phyloP scores from a whole-genome alignment of 2,888 invertebrate species.

The Horisme vitalbata region DNA sequence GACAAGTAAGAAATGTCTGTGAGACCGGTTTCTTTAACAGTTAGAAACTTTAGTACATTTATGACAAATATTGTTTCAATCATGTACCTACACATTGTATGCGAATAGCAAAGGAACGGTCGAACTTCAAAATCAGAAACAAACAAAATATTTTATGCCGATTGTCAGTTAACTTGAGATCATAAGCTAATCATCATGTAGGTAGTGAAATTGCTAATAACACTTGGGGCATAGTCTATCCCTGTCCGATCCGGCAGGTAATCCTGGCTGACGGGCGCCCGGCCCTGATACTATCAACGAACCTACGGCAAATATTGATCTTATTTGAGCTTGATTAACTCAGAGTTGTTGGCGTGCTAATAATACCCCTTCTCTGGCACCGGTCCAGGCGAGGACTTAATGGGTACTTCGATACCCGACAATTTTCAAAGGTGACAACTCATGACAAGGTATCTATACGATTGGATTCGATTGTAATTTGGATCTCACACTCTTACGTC shows the following conservation, averaged over 20 bases:
- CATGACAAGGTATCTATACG: slow-evolving; percentile 33
- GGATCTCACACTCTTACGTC: slow-evolving; percentile 2
- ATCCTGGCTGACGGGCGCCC: slow-evolving; percentile 55
- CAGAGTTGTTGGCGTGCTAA: slow-evolving; percentile 77
- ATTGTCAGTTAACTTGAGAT: not conserved
- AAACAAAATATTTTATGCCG: not conserved
- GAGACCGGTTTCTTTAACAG: slow-evolving; percentile 20
- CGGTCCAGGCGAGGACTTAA: slow-evolving; percentile 77
- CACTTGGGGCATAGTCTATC: slow-evolving; percentile 38
- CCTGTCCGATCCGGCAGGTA: slow-evolving; percentile 47
- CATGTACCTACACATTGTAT: too few species aligned
- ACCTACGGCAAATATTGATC: slow-evolving; percentile 79
- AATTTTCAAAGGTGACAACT: slow-evolving; percentile 76
- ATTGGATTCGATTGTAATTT: slow-evolving; percentile 45
- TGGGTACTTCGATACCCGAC: slow-evolving; percentile 77
- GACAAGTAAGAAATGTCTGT: slow-evolving; percentile 4
- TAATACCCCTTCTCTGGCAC: slow-evolving; percentile 78
- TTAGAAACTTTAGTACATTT: slow-evolving; percentile 21
- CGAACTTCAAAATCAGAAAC: not conserved
- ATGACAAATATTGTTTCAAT: slow-evolving; percentile 14
- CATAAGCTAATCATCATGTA: slow-evolving; percentile 11
- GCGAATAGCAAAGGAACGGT: slow-evolving; percentile 2
- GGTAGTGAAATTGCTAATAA: slow-evolving; percentile 40
- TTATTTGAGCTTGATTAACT: slow-evolving; percentile 82
- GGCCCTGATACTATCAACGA: slow-evolving; percentile 63